A percentile compares a stretch with the other conserved stretches of the same genome.
These are phyloP conservation scores for Spatulosminthurus flaviceps DNA, from an alignment of 2,888 invertebrate species.

Conservation along the genomic window DNA sequence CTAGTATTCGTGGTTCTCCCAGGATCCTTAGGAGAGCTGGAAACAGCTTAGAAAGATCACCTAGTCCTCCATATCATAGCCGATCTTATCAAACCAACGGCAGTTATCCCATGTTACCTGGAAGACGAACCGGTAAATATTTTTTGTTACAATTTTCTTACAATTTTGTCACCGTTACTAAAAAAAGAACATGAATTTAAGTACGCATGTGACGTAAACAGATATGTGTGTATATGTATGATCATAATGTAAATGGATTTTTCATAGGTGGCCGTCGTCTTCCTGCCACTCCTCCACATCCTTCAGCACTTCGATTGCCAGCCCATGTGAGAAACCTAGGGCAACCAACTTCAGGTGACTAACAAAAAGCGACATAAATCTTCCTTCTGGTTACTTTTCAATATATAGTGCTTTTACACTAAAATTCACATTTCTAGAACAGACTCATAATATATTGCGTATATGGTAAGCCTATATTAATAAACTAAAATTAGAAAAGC, in stretches of 20 bases:
- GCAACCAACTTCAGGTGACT: conserved; percentile 58
- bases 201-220: too few relatives aligned
- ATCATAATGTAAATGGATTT: too few relatives aligned
- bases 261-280: conserved; percentile 59
- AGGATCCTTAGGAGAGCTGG: conserved; percentile 59
- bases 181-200: too few relatives aligned
- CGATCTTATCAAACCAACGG: conserved; percentile 61
- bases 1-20: background rate
- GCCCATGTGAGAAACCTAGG: conserved; percentile 57
- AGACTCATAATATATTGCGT: background rate
- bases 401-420: conserved; percentile 7
- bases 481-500: background rate
- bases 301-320: conserved; percentile 61
- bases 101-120: conserved; percentile 63
- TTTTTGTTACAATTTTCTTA: background rate
- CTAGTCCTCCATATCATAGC: conserved; percentile 61
- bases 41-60: conserved; percentile 62
- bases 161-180: too few relatives aligned
- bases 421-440: background rate
- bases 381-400: conserved; percentile 22
- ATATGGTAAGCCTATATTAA: background rate
- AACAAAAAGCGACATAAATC: conserved; percentile 41
- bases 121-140: conserved; percentile 60
- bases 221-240: too few relatives aligned
- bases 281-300: conserved; percentile 62